A percentile compares a stretch with the other conserved stretches of the same genome.
Evolutionary conservation across 1,140 invertebrate species (phyloP).

Genomic region (Mesaphorura yosii): DNA sequence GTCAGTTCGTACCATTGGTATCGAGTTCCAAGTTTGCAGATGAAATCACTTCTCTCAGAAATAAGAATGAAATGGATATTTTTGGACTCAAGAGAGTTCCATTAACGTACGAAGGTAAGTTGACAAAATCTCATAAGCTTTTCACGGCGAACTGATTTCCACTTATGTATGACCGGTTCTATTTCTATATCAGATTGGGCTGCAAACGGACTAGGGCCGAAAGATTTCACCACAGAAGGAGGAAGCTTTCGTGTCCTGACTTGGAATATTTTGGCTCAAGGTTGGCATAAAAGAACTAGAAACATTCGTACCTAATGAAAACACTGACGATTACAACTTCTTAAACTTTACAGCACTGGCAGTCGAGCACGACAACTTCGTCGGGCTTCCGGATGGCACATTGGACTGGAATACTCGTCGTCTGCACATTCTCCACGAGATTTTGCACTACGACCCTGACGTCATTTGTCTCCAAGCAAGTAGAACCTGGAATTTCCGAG

Average conservation of each 20-base stretch:
- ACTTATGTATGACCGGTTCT: no score
- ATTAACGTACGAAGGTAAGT: no score
- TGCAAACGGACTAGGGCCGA: no score
- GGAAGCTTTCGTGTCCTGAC: conserved; percentile 49
- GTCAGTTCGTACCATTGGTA: conserved; percentile 38
- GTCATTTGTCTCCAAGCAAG: conserved; percentile 59
- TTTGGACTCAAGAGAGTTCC: conserved; percentile 19
- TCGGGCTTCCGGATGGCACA: conserved; percentile 55
- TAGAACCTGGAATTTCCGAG: conserved; percentile 7
- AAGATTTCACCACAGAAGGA: no score
- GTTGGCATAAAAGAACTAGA: conserved; percentile 42
- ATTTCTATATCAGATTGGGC: no score
- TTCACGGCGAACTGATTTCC: no score
- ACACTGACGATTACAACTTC: background rate
- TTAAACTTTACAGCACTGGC: conserved; percentile 49
- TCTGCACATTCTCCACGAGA: conserved; percentile 58
- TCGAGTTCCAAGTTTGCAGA: conserved; percentile 9
- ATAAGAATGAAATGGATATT: conserved; percentile 4
- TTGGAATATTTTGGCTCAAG: conserved; percentile 65
- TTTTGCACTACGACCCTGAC: conserved; percentile 54
- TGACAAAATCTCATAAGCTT: no score
- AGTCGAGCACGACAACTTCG: conserved; percentile 59
- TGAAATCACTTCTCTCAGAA: conserved; percentile 3
- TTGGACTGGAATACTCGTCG: conserved; percentile 55
- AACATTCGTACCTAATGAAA: background rate